Evolutionary conservation across 2,797 vertebrate genomes (phyloP).

Genomic region (Squalus acanthias): DNA sequence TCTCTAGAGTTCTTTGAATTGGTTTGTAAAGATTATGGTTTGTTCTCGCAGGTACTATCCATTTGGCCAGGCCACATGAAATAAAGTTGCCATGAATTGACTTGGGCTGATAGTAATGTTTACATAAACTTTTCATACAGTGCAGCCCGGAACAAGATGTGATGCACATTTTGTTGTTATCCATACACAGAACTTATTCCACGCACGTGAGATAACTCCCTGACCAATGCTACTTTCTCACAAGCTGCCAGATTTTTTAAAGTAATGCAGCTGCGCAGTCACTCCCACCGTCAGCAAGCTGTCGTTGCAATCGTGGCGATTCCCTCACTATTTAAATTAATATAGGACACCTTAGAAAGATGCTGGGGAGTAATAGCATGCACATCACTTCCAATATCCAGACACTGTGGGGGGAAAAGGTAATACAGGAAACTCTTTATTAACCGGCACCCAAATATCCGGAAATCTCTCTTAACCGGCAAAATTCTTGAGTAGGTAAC

Average conservation of each 20-base stretch:
- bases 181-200: background rate
- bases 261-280: background rate
- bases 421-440: too few relatives aligned
- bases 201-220: background rate
- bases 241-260: background rate
- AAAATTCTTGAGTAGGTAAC: too few relatives aligned
- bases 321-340: background rate
- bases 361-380: too few relatives aligned
- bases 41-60: background rate
- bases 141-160: background rate
- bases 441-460: too few relatives aligned
- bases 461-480: too few relatives aligned
- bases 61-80: background rate
- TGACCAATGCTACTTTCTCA: background rate
- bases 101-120: background rate
- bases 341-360: too few relatives aligned
- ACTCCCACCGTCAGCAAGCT: background rate
- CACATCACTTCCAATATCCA: too few relatives aligned
- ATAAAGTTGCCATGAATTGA: background rate
- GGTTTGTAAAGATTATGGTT: background rate
- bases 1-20: background rate
- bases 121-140: background rate
- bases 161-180: background rate
- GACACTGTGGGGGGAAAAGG: too few relatives aligned
- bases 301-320: background rate